These are phyloP conservation scores for Aspidiotus destructor DNA, from an alignment of 2,888 invertebrate species.

Conservation along the genomic window DNA sequence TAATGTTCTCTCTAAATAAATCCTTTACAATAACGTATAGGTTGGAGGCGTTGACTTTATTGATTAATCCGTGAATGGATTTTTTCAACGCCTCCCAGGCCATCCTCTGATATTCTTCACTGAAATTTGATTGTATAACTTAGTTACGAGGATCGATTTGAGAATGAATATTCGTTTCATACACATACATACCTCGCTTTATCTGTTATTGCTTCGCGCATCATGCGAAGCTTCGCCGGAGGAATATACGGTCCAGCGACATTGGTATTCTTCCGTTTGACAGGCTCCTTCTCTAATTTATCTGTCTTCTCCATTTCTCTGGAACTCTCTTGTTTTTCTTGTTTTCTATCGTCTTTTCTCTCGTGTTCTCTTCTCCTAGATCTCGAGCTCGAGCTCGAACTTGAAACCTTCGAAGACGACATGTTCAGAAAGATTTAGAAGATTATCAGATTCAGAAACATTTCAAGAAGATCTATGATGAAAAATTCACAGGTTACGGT, in stretches of 20 bases:
- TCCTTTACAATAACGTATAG: constrained; percentile 85
- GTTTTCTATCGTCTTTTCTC: too few relatives aligned
- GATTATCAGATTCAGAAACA: too few relatives aligned
- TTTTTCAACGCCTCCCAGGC: constrained; percentile 99
- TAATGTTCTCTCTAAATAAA: constrained; percentile 86
- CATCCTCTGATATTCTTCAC: constrained; percentile 86
- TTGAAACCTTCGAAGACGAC: too few relatives aligned
- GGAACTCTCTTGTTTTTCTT: too few relatives aligned
- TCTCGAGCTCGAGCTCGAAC: too few relatives aligned
- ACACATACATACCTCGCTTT: constrained; percentile 51
- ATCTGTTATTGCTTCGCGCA: constrained; percentile 93
- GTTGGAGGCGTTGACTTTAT: constrained; percentile 94
- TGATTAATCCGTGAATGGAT: constrained; percentile 94
- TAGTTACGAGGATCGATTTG: not conserved
- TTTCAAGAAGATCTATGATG: too few relatives aligned
- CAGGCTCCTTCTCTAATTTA: too few relatives aligned
- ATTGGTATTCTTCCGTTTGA: constrained; percentile 45
- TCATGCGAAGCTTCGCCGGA: constrained; percentile 85
- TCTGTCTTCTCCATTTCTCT: too few relatives aligned
- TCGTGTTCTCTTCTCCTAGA: too few relatives aligned
- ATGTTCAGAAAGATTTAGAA: too few relatives aligned
- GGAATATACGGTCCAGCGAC: constrained; percentile 97
- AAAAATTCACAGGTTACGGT: too few relatives aligned
- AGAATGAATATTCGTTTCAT: constrained; percentile 1
- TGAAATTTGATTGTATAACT: constrained; percentile 40